phyloP scores from a whole-genome alignment of 2,113 vertebrate species.

The Steatornis caripensis region DNA sequence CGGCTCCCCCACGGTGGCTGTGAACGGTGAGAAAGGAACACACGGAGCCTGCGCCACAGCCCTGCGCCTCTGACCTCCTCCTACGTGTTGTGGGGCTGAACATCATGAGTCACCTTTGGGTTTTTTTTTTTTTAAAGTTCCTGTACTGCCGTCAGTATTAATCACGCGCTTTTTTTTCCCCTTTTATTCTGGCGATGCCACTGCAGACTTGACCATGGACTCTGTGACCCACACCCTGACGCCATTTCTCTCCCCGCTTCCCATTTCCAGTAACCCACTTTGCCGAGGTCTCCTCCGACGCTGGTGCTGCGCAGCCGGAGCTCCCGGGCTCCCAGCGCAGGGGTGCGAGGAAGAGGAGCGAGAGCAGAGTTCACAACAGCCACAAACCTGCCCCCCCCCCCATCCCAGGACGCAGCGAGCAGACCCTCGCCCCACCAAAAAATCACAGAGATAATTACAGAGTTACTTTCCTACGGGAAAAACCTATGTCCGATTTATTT shows the following conservation, averaged over 20 bases:
- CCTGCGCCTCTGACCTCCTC: background rate
- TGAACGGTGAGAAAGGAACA: background rate
- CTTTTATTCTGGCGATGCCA: background rate
- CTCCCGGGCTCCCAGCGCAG: background rate
- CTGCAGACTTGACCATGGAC: background rate
- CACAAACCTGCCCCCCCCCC: background rate
- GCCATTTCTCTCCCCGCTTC: background rate
- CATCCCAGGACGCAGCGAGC: background rate
- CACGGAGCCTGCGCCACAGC: background rate
- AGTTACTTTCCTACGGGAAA: background rate
- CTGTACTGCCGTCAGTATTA: background rate
- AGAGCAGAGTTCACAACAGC: background rate
- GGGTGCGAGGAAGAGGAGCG: background rate
- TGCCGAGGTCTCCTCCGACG: background rate
- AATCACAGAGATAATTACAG: background rate
- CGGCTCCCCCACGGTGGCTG: background rate
- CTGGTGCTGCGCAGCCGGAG: background rate
- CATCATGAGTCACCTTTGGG: background rate
- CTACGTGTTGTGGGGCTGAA: background rate
- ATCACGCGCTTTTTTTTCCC: background rate
- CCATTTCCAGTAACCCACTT: background rate
- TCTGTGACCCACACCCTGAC: background rate
- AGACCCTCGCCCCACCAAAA: no score
- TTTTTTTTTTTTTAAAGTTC: background rate
- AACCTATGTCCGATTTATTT: rapidly evolving